Conservation (phyloP, 23 tunicate species). For the Diplosoma virens region DNA sequence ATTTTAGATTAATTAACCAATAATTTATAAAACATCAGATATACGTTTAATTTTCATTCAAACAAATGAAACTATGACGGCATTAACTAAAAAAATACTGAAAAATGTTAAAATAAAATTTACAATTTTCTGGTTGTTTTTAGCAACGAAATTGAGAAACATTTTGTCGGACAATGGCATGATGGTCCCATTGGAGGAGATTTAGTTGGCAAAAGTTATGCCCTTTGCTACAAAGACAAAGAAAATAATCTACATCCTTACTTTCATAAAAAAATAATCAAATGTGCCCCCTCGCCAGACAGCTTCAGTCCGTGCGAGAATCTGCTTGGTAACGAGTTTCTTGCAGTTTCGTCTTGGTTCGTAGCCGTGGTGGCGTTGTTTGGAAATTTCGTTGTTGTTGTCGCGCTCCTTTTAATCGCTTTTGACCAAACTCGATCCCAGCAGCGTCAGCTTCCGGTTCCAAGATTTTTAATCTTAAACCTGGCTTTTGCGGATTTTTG, state of each 20-base stretch:
- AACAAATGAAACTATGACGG: too few species aligned
- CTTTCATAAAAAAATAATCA: conserved; percentile 14
- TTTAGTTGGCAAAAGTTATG: too few species aligned
- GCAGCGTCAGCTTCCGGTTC: conserved; percentile 75
- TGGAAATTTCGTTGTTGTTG: conserved; percentile 87
- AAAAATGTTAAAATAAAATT: too few species aligned
- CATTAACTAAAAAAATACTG: too few species aligned
- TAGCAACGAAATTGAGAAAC: too few species aligned
- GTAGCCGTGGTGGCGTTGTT: conserved; percentile 59
- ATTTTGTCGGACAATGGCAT: too few species aligned
- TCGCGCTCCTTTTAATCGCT: conserved; percentile 52
- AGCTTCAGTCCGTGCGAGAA: conserved; percentile 80
- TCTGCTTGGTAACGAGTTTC: conserved; percentile 47
- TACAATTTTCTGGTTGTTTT: too few species aligned
- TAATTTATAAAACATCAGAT: too few species aligned
- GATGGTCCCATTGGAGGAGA: too few species aligned
- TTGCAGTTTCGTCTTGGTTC: conserved; percentile 62
- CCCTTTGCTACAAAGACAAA: conserved; percentile 46
- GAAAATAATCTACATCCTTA: conserved; percentile 18
- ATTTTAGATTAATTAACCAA: too few species aligned
- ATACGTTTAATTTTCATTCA: too few species aligned
- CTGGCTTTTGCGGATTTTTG: conserved; percentile 84
- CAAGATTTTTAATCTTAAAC: conserved; percentile 75
- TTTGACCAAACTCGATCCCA: conserved; percentile 55
- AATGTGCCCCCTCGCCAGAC: conserved; percentile 62